These are phyloP conservation scores for Sycophila sp. DNA, from an alignment of 1,140 invertebrate species.

Conservation along the genomic window DNA sequence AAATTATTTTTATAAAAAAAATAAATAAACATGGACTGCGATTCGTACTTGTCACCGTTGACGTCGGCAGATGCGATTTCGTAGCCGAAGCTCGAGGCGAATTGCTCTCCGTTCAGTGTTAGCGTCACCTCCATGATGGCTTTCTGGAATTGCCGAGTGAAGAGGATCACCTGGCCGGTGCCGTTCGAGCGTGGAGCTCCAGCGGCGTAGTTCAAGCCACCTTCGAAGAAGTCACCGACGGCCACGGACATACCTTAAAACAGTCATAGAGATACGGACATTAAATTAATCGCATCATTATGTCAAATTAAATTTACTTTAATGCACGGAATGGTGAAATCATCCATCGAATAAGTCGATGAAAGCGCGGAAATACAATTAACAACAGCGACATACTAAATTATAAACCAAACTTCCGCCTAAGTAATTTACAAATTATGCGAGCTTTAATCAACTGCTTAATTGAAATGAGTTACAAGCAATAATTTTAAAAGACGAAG, in stretches of 20 bases:
- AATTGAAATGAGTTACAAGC: no score
- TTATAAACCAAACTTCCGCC: no score
- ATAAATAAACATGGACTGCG: neutral
- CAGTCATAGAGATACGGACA: no score
- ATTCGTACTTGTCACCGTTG: slow-evolving; percentile 83
- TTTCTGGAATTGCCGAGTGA: slow-evolving; percentile 72
- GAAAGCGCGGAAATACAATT: no score
- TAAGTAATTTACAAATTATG: no score
- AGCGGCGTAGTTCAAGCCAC: slow-evolving; percentile 76
- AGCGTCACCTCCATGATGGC: slow-evolving; percentile 72
- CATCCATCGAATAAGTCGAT: no score
- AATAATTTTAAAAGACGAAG: no score
- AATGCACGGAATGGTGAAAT: no score
- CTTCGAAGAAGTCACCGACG: slow-evolving; percentile 80
- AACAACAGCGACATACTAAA: no score
- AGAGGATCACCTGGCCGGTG: slow-evolving; percentile 87
- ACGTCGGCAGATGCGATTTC: slow-evolving; percentile 85
- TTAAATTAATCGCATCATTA: neutral
- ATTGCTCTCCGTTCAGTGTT: slow-evolving; percentile 83
- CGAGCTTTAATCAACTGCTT: no score
- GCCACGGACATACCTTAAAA: slow-evolving; percentile 86
- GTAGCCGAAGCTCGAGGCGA: slow-evolving; percentile 90
- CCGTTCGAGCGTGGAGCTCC: slow-evolving; percentile 88
- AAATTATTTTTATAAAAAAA: no score
- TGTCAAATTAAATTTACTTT: no score